Percentiles rank a stretch among this genome's conserved stretches.
These are phyloP conservation scores for Cecidostiba fungosa DNA, from an alignment of 2,888 invertebrate genomes.

Conservation along the genomic window DNA sequence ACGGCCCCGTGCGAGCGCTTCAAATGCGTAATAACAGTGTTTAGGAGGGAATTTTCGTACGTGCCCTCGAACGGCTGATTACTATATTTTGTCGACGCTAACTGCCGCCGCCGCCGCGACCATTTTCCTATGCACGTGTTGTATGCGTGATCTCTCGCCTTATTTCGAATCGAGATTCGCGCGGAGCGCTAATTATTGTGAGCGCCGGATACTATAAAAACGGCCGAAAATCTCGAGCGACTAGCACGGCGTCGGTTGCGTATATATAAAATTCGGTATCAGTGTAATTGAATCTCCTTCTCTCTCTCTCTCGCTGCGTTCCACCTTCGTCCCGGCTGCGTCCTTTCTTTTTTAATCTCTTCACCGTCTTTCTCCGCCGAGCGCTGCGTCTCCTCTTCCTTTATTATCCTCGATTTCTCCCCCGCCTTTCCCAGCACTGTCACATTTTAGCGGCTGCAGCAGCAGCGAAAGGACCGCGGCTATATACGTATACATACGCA, in stretches of 20 bases:
- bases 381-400: conserved; percentile 1
- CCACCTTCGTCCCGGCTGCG: conserved; percentile 19
- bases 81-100: conserved; percentile 30
- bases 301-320: conserved; percentile 22
- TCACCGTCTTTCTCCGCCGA: neutral
- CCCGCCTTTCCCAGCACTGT: conserved; percentile 30
- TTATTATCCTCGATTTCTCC: conserved; percentile 22
- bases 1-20: neutral
- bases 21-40: conserved; percentile 50
- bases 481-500: no score
- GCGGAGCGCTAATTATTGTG: conserved; percentile 1
- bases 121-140: neutral
- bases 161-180: neutral
- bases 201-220: neutral
- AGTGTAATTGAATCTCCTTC: conserved; percentile 42
- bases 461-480: no score
- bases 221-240: conserved; percentile 1
- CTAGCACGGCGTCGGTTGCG: conserved; percentile 12
- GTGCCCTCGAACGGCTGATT: conserved; percentile 24
- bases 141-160: neutral
- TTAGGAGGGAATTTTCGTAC: conserved; percentile 51
- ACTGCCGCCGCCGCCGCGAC: neutral
- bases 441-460: conserved; percentile 31
- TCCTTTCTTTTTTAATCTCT: conserved; percentile 37
- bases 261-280: conserved; percentile 35